Base-by-base conservation (phyloP, 2,797 vertebrate species). In the Rhincodon typus region DNA sequence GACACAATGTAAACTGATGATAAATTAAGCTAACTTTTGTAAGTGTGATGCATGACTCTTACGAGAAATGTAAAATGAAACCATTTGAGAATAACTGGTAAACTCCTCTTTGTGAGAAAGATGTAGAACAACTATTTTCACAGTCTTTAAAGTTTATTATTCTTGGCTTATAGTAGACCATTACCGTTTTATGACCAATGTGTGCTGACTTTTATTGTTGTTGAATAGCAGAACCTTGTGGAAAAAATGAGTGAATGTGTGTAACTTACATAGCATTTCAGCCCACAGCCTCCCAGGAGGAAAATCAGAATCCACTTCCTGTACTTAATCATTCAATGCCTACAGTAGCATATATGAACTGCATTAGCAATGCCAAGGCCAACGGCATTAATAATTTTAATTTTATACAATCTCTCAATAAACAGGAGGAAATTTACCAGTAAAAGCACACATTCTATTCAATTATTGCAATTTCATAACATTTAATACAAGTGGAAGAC, bases 241-340 rank as follows among this genome's bases (percentile, higher is more conserved):
- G 94, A 50, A 95, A 95, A 50, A 42, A 77, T 74, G 30, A 34
- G 15, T 21, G 77, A 95, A 30, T 77, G 70, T 23, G 72, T 53
- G 27, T 53, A 46, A 95, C 25, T 42, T 93, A 57, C 27, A 23
- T 74, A 53, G 94, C 94, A 77, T 95, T 46, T 74, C 46, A 95
- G 94, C 27, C 17, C 42, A 70, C 67, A 53, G 46, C 57, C 38
- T 95, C 94, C 46, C 94, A 77, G 27, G 94, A 53, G 94, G 46
- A 77, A 77, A 95, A 77, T 95, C 94, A 95, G 90, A 77, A 77
- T 17, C 70, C 70, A 94, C 77, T 95, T 95, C 94, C 94, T 95
- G 94, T 23, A 19, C 50, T 95, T 77, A 95, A 95, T 95, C 70
- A 46, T 53, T 1, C 25, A 72, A 6, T 53, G 46, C 53, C 70